These are phyloP conservation scores for Galleria mellonella DNA, from an alignment of 1,140 invertebrate genomes.

Conservation along the genomic window DNA sequence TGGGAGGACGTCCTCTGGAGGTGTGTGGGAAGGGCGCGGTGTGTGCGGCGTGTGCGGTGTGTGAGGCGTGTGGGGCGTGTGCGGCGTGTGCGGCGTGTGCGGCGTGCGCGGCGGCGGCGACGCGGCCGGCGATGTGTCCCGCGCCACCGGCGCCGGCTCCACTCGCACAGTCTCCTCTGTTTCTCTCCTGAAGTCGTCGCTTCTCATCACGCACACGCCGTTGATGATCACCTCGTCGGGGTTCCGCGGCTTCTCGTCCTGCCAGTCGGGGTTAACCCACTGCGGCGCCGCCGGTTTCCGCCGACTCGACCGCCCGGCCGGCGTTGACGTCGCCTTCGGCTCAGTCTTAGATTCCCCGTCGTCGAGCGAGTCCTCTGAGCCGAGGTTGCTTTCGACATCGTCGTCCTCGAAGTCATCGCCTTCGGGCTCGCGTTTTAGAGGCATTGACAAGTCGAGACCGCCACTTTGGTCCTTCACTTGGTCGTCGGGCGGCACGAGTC, in stretches of 20 bases:
- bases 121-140: conserved; percentile 71
- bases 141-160: conserved; percentile 80
- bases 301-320: conserved; percentile 77
- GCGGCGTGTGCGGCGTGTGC: conserved; percentile 22
- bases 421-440: conserved; percentile 83
- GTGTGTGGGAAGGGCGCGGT: conserved; percentile 20
- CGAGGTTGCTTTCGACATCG: conserved; percentile 84
- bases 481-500: conserved; percentile 74
- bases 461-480: conserved; percentile 85
- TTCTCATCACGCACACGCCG: conserved; percentile 92
- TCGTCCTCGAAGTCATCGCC: conserved; percentile 84
- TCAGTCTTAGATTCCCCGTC: conserved; percentile 75
- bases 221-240: conserved; percentile 91
- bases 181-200: conserved; percentile 80
- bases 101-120: conserved; percentile 24
- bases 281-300: conserved; percentile 96
- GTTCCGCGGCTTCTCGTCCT: conserved; percentile 79
- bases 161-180: conserved; percentile 82
- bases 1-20: conserved; percentile 36
- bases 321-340: conserved; percentile 58
- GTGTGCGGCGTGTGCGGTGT: conserved; percentile 11
- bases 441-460: conserved; percentile 88
- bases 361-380: conserved; percentile 83
- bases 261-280: conserved; percentile 96
- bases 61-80: conserved; percentile 23